Evolutionary conservation across 1,140 invertebrate genomes (phyloP), one percentile per base, ranked within the genome.

Genomic region (Chironomus tepperi): DNA sequence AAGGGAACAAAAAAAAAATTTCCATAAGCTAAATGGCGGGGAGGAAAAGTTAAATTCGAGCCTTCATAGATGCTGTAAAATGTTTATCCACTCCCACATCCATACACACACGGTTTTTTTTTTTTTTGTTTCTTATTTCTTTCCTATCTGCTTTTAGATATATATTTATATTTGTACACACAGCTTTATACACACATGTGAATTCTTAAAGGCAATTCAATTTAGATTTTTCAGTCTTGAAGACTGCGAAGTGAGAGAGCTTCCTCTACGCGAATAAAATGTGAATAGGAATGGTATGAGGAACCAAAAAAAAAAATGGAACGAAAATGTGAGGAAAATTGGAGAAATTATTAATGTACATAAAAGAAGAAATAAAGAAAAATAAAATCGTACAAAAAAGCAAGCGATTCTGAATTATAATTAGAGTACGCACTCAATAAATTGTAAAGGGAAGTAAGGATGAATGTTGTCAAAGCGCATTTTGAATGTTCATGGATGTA

Each of bases 161-260:
- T 34, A 5, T 34, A 34, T 34, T 34, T 34, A 34, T 34, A 34
- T 34, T 34, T 34, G 5, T 34, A 34, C 5, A 34, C 24, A 34
- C 1, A 34, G 24, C 24, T 34, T 34, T 34, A 34, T 34, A 34
- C 24, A 34, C 24, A 34, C 24, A 34, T 34, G 24, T 34, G 24
- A 34, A 5, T 47, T 47, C 43, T 47, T 47, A 57, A 57, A 57
- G 47, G 47, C 8, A 57, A 57, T 57, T 57, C 65, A 70, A 70
- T 70, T 70, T 70, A 21, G 18, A 34, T 34, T 16, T 70, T 70
- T n/a, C n/a, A n/a, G n/a, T n/a, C n/a, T n/a, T 70, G 65, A 70
- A 70, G 65, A 19, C 65, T 70, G 65, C 16, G 18, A 70, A 70
- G 16, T 70, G 6, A 18, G 19, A 10, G 65, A 67, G 18, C 43